Percentiles rank a stretch among this genome's conserved stretches.
Evolutionary conservation across 2,797 vertebrate genomes (phyloP).

Genomic region (Natrix natrix): DNA sequence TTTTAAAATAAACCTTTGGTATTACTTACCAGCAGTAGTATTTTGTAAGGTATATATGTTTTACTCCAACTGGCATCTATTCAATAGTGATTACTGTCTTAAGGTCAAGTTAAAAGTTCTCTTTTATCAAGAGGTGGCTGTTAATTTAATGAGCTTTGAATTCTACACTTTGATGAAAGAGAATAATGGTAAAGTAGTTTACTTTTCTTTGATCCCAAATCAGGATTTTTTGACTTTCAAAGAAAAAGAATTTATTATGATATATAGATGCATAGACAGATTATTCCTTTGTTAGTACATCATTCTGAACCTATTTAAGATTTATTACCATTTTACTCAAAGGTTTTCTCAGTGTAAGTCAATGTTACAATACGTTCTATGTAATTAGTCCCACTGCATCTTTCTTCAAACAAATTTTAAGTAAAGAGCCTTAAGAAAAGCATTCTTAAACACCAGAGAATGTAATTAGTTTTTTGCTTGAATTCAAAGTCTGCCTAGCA

Average conservation of each 20-base stretch:
- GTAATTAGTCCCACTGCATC: conserved; percentile 16
- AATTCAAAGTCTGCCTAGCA: neutral
- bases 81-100: neutral
- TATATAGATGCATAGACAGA: neutral
- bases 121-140: neutral
- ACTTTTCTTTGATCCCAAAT: neutral
- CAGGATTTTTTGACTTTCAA: neutral
- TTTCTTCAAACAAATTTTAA: neutral
- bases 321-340: neutral
- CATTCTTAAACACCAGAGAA: neutral
- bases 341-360: neutral
- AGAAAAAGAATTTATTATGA: neutral
- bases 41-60: neutral
- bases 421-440: neutral
- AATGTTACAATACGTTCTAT: neutral
- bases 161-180: neutral
- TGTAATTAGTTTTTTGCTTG: neutral
- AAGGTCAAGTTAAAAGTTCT: neutral
- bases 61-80: neutral
- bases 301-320: neutral
- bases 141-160: neutral
- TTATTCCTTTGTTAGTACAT: neutral
- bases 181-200: neutral
- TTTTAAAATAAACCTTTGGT: neutral
- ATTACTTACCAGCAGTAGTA: neutral